Evolutionary conservation across 2,113 vertebrate species (phyloP).

Genomic region (Thalassoma bifasciatum): DNA sequence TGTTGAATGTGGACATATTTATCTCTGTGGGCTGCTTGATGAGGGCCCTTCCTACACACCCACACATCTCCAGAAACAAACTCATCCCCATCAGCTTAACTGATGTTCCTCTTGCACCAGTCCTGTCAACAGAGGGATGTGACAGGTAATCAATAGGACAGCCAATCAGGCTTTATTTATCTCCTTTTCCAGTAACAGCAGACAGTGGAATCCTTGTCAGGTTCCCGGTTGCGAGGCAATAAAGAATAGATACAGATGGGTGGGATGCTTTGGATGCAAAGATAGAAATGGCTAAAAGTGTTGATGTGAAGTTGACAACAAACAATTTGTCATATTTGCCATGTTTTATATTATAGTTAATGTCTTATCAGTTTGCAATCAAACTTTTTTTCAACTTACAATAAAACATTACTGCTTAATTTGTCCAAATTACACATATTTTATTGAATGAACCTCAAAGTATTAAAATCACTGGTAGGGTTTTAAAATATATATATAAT

Average conservation of each 20-base stretch:
- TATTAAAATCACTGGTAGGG: too few species aligned
- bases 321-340: too few species aligned
- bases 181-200: constrained; percentile 78
- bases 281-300: constrained; percentile 9
- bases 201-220: constrained; percentile 70
- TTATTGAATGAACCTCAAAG: too few species aligned
- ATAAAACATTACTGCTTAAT: too few species aligned
- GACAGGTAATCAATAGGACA: constrained; percentile 77
- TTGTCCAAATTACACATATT: too few species aligned
- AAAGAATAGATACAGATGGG: constrained; percentile 57
- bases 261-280: constrained; percentile 39
- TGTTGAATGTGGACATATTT: constrained; percentile 62
- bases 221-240: constrained; percentile 74
- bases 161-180: constrained; percentile 77
- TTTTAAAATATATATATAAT: too few species aligned
- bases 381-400: too few species aligned
- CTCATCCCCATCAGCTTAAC: constrained; percentile 64
- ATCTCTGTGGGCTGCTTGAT: constrained; percentile 58
- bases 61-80: constrained; percentile 30
- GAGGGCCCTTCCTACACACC: constrained; percentile 19
- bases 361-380: too few species aligned
- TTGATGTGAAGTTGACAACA: too few species aligned
- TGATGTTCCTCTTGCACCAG: constrained; percentile 58
- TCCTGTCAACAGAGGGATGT: constrained; percentile 61
- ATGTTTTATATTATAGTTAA: too few species aligned